Evolutionary conservation across 2,888 invertebrate genomes (phyloP).

Genomic region (Parapristionchus giblindavisi): DNA sequence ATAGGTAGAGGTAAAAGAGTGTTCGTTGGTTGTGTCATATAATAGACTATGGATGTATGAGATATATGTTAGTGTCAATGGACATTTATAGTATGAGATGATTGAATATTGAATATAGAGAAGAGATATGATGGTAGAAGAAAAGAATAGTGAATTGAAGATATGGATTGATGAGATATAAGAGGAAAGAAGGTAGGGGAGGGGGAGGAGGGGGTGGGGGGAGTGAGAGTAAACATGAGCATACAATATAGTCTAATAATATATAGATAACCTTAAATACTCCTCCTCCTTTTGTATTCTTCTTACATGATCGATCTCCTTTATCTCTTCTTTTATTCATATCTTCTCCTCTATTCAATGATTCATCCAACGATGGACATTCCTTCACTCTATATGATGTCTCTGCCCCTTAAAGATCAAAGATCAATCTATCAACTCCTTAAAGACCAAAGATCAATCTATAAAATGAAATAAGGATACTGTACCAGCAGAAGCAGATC

Average conservation of each 20-base stretch:
- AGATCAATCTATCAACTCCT: background rate
- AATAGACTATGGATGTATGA: too few relatives aligned
- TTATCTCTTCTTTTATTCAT: slow-evolving; percentile 16
- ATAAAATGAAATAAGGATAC: background rate
- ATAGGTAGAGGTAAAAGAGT: background rate
- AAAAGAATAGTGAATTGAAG: too few relatives aligned
- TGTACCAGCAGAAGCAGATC: slow-evolving; percentile 33
- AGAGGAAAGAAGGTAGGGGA: background rate
- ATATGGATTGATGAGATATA: background rate
- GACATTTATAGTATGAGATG: too few relatives aligned
- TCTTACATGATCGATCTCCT: slow-evolving; percentile 4
- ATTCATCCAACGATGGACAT: background rate
- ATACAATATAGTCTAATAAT: background rate
- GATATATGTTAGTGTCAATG: too few relatives aligned
- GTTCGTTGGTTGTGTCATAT: background rate
- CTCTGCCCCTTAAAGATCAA: slow-evolving; percentile 4
- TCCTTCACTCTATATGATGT: slow-evolving; percentile 19
- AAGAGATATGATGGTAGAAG: too few relatives aligned
- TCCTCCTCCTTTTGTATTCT: too few relatives aligned
- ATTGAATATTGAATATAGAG: too few relatives aligned
- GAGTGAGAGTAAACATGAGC: background rate
- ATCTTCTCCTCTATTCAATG: slow-evolving; percentile 10
- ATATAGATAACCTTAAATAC: slow-evolving; percentile 6
- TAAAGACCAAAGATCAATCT: background rate
- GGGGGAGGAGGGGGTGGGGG: background rate